These are phyloP conservation scores for Vollenhovia emeryi DNA, from an alignment of 1,140 invertebrate genomes.

Conservation along the genomic window DNA sequence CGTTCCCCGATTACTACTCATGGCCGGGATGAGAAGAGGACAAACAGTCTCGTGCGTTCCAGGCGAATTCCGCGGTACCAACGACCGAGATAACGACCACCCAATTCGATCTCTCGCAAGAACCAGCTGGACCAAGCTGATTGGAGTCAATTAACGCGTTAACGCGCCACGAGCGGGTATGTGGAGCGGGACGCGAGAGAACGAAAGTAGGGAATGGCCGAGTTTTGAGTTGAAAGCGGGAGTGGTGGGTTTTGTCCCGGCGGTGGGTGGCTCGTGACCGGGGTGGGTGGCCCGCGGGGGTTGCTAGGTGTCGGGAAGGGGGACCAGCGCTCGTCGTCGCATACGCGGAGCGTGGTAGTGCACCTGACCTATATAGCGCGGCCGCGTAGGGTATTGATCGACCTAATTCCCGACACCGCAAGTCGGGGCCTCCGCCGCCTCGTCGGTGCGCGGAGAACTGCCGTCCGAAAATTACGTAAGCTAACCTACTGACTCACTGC, in stretches of 20 bases:
- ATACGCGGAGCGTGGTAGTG: slow-evolving; percentile 75
- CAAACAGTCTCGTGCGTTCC: neutral
- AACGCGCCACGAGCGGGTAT: slow-evolving; percentile 6
- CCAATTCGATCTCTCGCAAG: neutral
- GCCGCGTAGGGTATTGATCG: slow-evolving; percentile 80
- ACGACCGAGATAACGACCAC: slow-evolving; percentile 8
- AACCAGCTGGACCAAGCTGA: slow-evolving; percentile 23
- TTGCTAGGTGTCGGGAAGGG: slow-evolving; percentile 50
- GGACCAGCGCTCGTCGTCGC: slow-evolving; percentile 31
- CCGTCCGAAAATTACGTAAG: slow-evolving; percentile 80
- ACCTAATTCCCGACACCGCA: slow-evolving; percentile 77
- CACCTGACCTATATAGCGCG: slow-evolving; percentile 82
- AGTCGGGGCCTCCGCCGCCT: slow-evolving; percentile 63
- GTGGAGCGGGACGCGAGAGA: slow-evolving; percentile 26
- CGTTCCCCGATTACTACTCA: neutral
- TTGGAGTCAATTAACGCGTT: slow-evolving; percentile 64
- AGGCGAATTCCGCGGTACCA: neutral
- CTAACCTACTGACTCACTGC: slow-evolving; percentile 82
- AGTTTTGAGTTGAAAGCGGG: slow-evolving; percentile 59
- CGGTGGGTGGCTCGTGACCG: slow-evolving; percentile 32
- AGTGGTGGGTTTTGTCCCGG: slow-evolving; percentile 61
- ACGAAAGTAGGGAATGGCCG: slow-evolving; percentile 53
- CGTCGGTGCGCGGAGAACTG: slow-evolving; percentile 53
- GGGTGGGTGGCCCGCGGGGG: slow-evolving; percentile 41
- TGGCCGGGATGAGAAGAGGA: neutral